These are phyloP conservation scores for Anas bahamensis DNA, from an alignment of 2,797 vertebrate genomes.

Conservation along the genomic window DNA sequence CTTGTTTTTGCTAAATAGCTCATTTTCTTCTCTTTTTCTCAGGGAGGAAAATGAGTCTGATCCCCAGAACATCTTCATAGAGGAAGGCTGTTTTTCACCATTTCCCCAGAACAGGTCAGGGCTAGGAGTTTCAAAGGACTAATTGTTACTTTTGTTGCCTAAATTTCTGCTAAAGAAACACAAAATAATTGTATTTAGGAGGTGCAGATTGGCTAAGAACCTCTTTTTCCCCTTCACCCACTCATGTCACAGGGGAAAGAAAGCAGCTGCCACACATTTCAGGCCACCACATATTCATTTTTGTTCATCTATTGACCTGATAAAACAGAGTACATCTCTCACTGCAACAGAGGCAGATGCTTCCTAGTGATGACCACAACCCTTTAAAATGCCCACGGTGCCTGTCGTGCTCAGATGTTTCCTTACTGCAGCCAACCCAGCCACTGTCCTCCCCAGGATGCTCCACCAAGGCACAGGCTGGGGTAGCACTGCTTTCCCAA, in stretches of 20 bases:
- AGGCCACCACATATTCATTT: not conserved
- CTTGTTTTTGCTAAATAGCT: not conserved
- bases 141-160: not conserved
- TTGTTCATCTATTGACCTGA: not conserved
- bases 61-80: not conserved
- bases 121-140: not conserved
- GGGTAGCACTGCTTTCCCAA: not conserved
- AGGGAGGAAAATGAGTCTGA: not conserved
- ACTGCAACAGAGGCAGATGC: not conserved
- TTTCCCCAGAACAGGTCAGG: not conserved
- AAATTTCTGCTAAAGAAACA: not conserved
- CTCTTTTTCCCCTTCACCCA: not conserved
- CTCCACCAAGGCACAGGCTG: not conserved
- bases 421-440: not conserved
- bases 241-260: rapidly evolving
- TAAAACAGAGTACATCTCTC: not conserved
- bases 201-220: not conserved
- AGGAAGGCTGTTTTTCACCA: not conserved
- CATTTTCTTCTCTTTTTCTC: too few relatives aligned
- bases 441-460: not conserved
- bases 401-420: not conserved
- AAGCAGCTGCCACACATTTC: not conserved
- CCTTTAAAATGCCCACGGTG: not conserved
- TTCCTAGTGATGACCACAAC: not conserved
- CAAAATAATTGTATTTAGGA: not conserved